Percentiles rank a stretch among this genome's conserved stretches.
Conservation (phyloP, 2,113 vertebrate species). For the Candoia aspera region DNA sequence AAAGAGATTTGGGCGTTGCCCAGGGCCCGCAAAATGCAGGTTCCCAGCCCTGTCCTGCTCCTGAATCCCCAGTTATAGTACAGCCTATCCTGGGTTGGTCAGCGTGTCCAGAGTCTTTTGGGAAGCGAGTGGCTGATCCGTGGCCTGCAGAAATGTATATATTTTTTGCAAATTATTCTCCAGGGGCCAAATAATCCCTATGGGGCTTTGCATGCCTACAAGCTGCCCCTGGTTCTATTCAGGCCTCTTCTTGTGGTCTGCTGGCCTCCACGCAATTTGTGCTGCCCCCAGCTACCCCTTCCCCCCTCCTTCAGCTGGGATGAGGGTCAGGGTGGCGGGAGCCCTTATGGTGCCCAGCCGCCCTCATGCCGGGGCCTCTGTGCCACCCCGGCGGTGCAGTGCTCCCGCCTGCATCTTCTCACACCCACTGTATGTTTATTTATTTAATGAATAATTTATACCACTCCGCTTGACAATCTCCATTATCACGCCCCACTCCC, state of each 20-base stretch:
- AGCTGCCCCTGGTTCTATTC: not conserved
- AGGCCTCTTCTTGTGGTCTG: not conserved
- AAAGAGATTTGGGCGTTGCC: no score
- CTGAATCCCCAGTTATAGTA: no score
- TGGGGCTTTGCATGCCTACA: no score
- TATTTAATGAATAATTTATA: constrained; percentile 84
- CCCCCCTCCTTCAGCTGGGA: not conserved
- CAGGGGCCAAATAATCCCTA: not conserved
- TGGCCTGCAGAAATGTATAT: no score
- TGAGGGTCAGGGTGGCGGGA: no score
- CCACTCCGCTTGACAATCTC: constrained; percentile 48
- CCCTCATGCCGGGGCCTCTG: constrained; percentile 47
- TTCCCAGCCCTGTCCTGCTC: no score
- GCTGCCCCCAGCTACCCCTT: no score
- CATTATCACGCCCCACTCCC: constrained; percentile 23
- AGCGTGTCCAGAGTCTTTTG: no score
- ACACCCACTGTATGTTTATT: constrained; percentile 75
- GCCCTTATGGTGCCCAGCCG: not conserved
- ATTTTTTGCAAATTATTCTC: not conserved
- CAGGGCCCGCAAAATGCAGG: no score
- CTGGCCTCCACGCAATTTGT: not conserved
- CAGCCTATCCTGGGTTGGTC: no score
- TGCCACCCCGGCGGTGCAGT: constrained; percentile 34
- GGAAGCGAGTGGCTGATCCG: no score
- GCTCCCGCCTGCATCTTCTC: constrained; percentile 48